Base-by-base conservation (phyloP, 2,888 invertebrate genomes). In the Spicauda simplicius region DNA sequence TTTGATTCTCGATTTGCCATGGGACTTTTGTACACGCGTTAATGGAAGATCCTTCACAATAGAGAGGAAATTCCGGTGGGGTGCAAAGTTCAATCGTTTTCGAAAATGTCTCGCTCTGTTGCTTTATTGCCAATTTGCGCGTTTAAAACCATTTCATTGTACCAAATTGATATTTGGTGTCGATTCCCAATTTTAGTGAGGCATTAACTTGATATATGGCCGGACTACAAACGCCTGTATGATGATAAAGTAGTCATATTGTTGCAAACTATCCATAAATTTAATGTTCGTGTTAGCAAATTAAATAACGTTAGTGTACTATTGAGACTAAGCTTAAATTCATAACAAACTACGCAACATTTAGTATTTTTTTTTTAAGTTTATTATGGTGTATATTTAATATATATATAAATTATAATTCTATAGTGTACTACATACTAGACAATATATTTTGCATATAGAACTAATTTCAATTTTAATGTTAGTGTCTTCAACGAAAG, bases 1-100 rank as follows among this genome's bases (percentile, higher is more conserved):
- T 85, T 85, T 86, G 76, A 78, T 81, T 81, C 78, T 77, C 78
- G 77, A 83, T 84, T 82, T 80, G 84, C 83, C 83, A 85, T 79
- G 80, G 83, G 77, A 76, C 79, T 76, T 75, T 25, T 25, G 25
- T 71, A 66, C 77, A 77, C 73, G 71, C 33, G 72, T 79, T 85
- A 81, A 85, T 83, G 80, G 84, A 79, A 85, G 84, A 79, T 75
- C 78, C 78, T 82, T 82, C 77, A 86, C 85, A 88, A 87, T 88
- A 81, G 86, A 80, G 74, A 81, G 88, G 86, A 86, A 88, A 80
- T 87, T 86, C 87, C 85, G 84, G 79, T 77, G 77, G 50, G 59
- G 66, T 50, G 16, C 25, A 56, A 52, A 66, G 66, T 62, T 62
- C 67, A 62, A 86, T 86, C 86, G 84, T 86, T 86, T 83, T 83